These are phyloP conservation scores for Thereva nobilitata DNA, from an alignment of 2,888 invertebrate genomes.

Conservation along the genomic window DNA sequence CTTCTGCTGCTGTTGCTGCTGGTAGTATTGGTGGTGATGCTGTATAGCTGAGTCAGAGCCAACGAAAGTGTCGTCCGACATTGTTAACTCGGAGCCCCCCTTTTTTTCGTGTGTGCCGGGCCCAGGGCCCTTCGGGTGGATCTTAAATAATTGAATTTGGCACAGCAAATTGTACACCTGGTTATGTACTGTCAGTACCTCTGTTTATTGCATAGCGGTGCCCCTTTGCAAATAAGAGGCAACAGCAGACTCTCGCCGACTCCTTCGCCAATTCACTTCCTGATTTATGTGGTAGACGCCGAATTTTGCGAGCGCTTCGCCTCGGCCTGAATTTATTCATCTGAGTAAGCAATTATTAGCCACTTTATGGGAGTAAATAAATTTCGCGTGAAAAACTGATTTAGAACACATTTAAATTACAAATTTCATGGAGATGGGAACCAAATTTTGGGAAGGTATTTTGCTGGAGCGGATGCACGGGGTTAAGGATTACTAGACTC, in stretches of 20 bases:
- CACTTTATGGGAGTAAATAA: constrained; percentile 10
- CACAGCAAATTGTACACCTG: constrained; percentile 60
- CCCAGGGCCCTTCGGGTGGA: constrained; percentile 42
- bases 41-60: constrained; percentile 42
- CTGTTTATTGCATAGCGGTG: constrained; percentile 24
- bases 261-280: constrained; percentile 24
- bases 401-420: no score
- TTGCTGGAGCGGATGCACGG: no score
- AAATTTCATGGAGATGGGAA: no score
- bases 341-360: constrained; percentile 25
- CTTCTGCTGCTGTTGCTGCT: constrained; percentile 25
- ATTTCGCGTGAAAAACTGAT: no score
- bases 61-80: constrained; percentile 45
- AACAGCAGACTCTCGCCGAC: neutral
- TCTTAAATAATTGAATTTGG: constrained; percentile 57
- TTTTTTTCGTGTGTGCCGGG: constrained; percentile 20
- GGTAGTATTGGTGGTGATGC: constrained; percentile 35
- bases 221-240: constrained; percentile 19
- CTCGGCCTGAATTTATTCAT: constrained; percentile 17
- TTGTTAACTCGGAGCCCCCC: constrained; percentile 38
- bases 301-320: constrained; percentile 15
- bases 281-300: constrained; percentile 21
- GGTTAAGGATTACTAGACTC: no score
- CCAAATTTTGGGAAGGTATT: no score
- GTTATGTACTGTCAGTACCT: constrained; percentile 47